Conservation (phyloP, 2,797 vertebrate species). For the Argya squamiceps region DNA sequence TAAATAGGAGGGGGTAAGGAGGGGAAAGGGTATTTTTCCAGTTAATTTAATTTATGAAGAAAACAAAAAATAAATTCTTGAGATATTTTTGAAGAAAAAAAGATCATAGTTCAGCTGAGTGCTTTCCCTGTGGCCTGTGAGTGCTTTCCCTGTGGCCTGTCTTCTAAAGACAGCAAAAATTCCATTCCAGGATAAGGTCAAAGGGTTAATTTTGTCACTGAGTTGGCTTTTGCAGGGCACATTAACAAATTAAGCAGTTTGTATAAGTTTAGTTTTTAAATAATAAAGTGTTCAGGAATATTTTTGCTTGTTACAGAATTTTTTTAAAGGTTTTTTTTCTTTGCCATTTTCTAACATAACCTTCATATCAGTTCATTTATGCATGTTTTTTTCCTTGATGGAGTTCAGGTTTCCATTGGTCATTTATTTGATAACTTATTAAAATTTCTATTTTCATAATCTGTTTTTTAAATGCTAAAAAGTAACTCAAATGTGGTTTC, state of each 20-base stretch:
- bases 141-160: constrained; percentile 54
- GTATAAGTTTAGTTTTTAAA: constrained; percentile 57
- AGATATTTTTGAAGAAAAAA: constrained; percentile 69
- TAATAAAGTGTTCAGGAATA: constrained; percentile 18
- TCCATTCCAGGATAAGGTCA: constrained; percentile 71
- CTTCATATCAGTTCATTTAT: not conserved
- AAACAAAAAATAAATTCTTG: constrained; percentile 73
- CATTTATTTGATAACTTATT: not conserved
- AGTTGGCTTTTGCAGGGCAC: constrained; percentile 55
- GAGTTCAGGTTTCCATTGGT: not conserved
- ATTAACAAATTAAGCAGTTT: constrained; percentile 66
- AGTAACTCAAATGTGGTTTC: not conserved
- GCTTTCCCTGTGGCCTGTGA: constrained; percentile 54
- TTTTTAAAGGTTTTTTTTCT: not conserved
- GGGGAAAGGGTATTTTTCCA: constrained; percentile 30
- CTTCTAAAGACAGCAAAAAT: constrained; percentile 71
- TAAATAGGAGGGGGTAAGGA: constrained; percentile 54
- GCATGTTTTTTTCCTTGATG: not conserved
- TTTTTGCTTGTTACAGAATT: not conserved
- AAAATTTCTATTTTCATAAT: not conserved
- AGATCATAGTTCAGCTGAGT: constrained; percentile 60
- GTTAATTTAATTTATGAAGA: constrained; percentile 75
- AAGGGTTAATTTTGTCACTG: constrained; percentile 71
- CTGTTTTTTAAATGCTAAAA: not conserved
- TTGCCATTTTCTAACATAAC: not conserved